These are phyloP conservation scores for Ceyx melanurus DNA, from an alignment of 2,113 vertebrate genomes.

Conservation along the genomic window DNA sequence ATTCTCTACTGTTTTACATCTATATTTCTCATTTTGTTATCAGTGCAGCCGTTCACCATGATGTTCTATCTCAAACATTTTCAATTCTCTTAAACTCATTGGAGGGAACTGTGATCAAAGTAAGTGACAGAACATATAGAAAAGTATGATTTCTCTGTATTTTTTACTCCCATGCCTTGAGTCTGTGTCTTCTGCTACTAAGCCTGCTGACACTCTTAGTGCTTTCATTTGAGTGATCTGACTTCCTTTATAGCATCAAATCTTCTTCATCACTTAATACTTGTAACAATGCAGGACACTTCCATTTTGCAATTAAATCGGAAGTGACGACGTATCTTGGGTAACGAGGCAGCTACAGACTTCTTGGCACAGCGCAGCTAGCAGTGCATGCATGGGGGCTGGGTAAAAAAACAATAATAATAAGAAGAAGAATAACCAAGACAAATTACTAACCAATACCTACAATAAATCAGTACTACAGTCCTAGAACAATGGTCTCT, in stretches of 20 bases:
- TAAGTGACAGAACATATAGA: not conserved
- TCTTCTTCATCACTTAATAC: not conserved
- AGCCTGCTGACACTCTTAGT: not conserved
- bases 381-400: too few species aligned
- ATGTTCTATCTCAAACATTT: not conserved
- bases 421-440: too few species aligned
- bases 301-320: not conserved
- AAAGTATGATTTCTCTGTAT: not conserved
- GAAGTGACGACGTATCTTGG: too few species aligned
- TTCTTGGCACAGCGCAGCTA: too few species aligned
- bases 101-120: not conserved
- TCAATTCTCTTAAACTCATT: not conserved
- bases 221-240: not conserved
- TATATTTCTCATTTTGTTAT: not conserved
- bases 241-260: not conserved
- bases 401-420: too few species aligned
- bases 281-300: not conserved
- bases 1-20: not conserved
- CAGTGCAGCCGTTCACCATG: not conserved
- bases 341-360: too few species aligned
- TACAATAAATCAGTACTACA: too few species aligned
- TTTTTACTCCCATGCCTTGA: not conserved
- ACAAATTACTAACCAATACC: too few species aligned
- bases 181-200: not conserved
- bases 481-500: too few species aligned